phyloP scores from a whole-genome alignment of 2,888 invertebrate genomes.

The Eupelmus urozonus region DNA sequence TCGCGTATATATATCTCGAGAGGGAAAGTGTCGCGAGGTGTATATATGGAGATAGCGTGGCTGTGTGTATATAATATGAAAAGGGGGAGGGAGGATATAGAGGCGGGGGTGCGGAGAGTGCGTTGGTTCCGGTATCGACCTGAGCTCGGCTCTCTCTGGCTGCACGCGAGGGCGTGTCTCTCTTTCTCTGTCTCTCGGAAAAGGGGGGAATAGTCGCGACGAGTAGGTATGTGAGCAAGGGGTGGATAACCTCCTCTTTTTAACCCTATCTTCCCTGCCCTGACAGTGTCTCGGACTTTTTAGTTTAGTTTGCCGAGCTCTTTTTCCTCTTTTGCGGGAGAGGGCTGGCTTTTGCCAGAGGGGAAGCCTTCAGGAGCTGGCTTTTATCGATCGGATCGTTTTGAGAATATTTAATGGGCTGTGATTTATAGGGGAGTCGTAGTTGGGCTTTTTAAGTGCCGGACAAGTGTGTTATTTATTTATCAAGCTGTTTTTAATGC shows the following conservation, averaged over 20 bases:
- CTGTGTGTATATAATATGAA: conserved; percentile 35
- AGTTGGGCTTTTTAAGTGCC: no score
- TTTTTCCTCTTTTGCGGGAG: neutral
- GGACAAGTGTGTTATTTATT: no score
- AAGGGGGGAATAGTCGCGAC: conserved; percentile 3
- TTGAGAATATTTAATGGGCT: no score
- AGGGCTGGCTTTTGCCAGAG: no score
- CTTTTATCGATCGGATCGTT: neutral
- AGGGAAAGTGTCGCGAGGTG: neutral
- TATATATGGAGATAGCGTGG: neutral
- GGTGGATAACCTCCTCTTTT: conserved; percentile 61
- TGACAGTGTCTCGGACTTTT: conserved; percentile 4
- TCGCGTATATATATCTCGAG: neutral
- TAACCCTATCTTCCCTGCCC: conserved; percentile 57
- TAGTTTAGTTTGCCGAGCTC: neutral
- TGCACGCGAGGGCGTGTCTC: conserved; percentile 69
- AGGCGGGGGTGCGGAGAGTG: conserved; percentile 50
- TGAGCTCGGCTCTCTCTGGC: no score
- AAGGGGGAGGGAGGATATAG: no score
- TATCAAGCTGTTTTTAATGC: no score
- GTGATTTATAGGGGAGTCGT: no score
- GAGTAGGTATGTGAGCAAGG: conserved; percentile 55
- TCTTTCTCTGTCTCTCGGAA: neutral
- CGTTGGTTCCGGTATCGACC: conserved; percentile 72
- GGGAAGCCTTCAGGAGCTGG: no score